Evolutionary conservation across 2,113 vertebrate species (phyloP), one percentile per base, ranked within the genome.

Genomic region (Notiomystis cincta): DNA sequence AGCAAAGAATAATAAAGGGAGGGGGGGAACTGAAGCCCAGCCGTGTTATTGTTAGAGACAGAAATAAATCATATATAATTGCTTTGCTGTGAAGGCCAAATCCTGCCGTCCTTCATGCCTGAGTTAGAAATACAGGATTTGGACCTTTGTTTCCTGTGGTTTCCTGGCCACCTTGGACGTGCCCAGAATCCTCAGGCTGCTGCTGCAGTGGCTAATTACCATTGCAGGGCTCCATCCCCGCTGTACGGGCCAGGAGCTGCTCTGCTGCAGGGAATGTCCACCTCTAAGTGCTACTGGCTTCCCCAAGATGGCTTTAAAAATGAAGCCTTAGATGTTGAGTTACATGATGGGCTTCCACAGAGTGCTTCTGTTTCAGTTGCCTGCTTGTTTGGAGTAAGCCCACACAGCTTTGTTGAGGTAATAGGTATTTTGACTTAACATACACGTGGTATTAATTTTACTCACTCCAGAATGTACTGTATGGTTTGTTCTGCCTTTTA

Each of bases 101-200:
- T 96, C 93, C 95, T 94, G 96, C 92, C 13, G 53, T 94, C 86
- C 96, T 96, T 97, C 93, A 96, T 96, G 90, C 76, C 90, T 89
- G 60, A 96, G 85, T 93, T 95, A 94, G 95, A 95, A 95, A 96
- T 96, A 89, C 76, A 96, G 93, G 93, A 93, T 96, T 96, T 95
- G 93, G 88, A 84, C 93, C 82, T 96, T 95, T 97, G 93, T 92
- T 89, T 89, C 78, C 93, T 96, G 87, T 69, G 85, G 85, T 96
- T 97, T 97, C 84, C 90, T 90, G 86, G 76, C 87, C 67, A 92
- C 87, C 76, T 86, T 90, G 82, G 83, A 89, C 79, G 92, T 96
- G 86, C 82, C 53, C 79, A 44, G 73, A 96, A 96, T 88, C 88
- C 84, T 89, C 82, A 91, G 50, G 1, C 69, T 67, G 79, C 90